Base-by-base conservation (phyloP, 2,113 vertebrate genomes). In the Phasianus colchicus region DNA sequence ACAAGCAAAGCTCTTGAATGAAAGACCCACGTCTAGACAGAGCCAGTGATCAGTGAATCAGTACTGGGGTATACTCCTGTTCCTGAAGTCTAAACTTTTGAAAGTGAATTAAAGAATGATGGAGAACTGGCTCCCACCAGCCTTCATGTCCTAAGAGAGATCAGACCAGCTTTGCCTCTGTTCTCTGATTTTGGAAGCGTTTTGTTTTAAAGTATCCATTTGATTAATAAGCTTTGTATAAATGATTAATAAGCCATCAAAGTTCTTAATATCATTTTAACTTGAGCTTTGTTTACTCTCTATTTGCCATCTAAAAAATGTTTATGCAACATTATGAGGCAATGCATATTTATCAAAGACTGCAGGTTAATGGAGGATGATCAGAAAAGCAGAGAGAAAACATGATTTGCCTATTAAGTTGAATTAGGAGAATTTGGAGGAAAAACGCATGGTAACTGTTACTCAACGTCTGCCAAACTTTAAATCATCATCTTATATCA, bases 241-340 rank as follows among this genome's bases (percentile, higher is more conserved):
- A 95, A 96, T 91, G 67, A 93, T 70, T 80, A 92, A 94, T 95
- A 92, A 87, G 52, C 60, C 84, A 96, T 80, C 80, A 76, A 87
- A 89, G 57, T 72, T 81, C 92, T 93, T 92, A 90, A 87, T 91
- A 86, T 92, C 3, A n/a, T 85, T 95, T 89, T 95, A 83, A n/a
- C 83, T 76, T 91, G 29, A 45, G 73, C 81, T 93, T 92, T 79
- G 88, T 93, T 96, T 96, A 96, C 89, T 95, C 85, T 72, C 82
- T 82, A 74, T 83, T 84, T 92, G 88, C 88, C 88, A 72, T 89
- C 93, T 95, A 91, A 94, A 93, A 91, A 87, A 92, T 95, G 90
- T 93, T 92, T 96, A 93, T 94, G 94, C 95, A 96, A 95, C 73
- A 92, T 88, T 90, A 95, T 88, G 55, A 92, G 55, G 76, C 66